Conservation (phyloP, 2,888 invertebrate genomes). For the Microplitis manilae region DNA sequence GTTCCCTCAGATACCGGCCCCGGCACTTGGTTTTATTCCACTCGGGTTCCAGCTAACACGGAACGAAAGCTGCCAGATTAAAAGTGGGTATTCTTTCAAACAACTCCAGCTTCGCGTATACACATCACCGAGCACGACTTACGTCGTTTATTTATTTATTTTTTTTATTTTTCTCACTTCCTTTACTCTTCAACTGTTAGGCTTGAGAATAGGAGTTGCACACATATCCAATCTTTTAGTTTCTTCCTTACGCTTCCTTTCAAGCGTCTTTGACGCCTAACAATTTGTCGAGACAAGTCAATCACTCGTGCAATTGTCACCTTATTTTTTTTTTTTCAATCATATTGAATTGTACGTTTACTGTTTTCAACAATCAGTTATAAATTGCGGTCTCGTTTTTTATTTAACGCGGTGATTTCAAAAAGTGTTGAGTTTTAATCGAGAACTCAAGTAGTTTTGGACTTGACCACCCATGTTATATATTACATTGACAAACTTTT, state of each 20-base stretch:
- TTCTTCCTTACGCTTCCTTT: conserved; percentile 15
- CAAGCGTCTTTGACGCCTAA: conserved; percentile 14
- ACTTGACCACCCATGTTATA: neutral
- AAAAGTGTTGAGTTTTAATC: neutral
- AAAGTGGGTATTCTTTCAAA: conserved; percentile 63
- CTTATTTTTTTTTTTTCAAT: conserved; percentile 7
- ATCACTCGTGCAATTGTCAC: neutral
- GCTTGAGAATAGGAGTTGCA: neutral
- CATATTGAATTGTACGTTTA: neutral
- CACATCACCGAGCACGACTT: conserved; percentile 31
- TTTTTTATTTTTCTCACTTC: neutral
- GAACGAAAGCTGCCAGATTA: conserved; percentile 62
- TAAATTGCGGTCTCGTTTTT: neutral
- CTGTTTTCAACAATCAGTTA: neutral
- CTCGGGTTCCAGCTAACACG: conserved; percentile 55
- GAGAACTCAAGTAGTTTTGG: neutral
- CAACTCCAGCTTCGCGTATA: conserved; percentile 46
- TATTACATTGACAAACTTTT: neutral
- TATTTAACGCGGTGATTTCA: neutral
- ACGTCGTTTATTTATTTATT: conserved; percentile 21
- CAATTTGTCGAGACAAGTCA: neutral
- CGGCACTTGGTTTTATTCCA: conserved; percentile 60
- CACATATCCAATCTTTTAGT: conserved; percentile 1
- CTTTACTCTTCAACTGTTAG: neutral
- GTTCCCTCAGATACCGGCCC: conserved; percentile 49